These are phyloP conservation scores for Todiramphus saurophagus DNA, from an alignment of 2,113 vertebrate species.

Conservation along the genomic window DNA sequence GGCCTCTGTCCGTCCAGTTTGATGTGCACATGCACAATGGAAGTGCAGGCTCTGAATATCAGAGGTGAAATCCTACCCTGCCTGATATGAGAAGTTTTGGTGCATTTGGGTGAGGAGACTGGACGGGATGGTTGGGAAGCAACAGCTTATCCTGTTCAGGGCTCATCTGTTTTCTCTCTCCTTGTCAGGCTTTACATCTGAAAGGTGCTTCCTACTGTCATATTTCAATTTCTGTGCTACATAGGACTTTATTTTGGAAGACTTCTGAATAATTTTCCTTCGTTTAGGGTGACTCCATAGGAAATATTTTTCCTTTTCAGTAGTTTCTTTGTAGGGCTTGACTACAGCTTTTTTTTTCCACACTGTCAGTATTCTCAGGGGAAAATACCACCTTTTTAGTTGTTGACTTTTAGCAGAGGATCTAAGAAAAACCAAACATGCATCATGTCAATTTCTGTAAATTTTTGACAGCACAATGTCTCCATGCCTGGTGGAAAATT, in stretches of 20 bases:
- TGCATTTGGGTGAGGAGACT: neutral
- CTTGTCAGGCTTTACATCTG: neutral
- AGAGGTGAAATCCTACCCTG: neutral
- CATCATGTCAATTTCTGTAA: neutral
- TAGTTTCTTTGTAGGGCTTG: neutral
- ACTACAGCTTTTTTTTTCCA: neutral
- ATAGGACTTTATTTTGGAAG: neutral
- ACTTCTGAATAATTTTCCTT: neutral
- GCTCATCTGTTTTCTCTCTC: neutral
- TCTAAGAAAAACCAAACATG: neutral
- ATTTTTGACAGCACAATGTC: constrained; percentile 61
- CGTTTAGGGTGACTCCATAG: neutral
- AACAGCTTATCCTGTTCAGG: neutral
- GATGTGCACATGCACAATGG: neutral
- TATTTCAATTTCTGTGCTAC: neutral
- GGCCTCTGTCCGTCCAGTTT: neutral
- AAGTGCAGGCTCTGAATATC: neutral
- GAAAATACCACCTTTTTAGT: neutral
- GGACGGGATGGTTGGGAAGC: rapidly evolving
- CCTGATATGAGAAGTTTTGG: neutral
- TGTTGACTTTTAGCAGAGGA: neutral
- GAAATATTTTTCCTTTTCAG: neutral
- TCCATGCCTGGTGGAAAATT: constrained; percentile 61
- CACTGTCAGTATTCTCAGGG: neutral
- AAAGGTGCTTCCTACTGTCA: neutral